A percentile compares a stretch with the other conserved stretches of the same genome.
These are phyloP conservation scores for Artemia sp. DNA, from an alignment of 2,888 invertebrate genomes.

Conservation along the genomic window DNA sequence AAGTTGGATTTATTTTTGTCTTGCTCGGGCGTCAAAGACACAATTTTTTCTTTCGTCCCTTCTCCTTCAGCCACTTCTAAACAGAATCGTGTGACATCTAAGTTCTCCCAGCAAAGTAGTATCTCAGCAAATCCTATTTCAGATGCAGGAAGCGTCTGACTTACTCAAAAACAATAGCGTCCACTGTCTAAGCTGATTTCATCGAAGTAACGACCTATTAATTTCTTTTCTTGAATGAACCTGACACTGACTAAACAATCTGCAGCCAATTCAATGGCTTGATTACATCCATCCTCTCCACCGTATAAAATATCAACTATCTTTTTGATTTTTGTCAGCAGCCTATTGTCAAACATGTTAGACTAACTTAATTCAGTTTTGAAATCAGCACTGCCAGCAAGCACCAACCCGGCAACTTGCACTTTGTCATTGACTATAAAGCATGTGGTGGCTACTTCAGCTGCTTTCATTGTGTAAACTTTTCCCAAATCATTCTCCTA, in stretches of 20 bases:
- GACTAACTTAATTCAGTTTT: slow-evolving; percentile 99
- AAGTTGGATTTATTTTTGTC: slow-evolving; percentile 99
- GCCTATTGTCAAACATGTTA: slow-evolving; percentile 97
- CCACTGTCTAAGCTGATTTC: slow-evolving; percentile 86
- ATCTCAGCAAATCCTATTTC: slow-evolving; percentile 97
- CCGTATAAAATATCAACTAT: slow-evolving; percentile 98
- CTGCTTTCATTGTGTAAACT: slow-evolving; percentile 86
- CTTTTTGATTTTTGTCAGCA: slow-evolving; percentile 96
- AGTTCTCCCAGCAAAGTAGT: slow-evolving; percentile 98
- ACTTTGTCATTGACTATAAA: slow-evolving; percentile 96
- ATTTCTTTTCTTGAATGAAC: slow-evolving; percentile 99
- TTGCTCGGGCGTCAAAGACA: slow-evolving; percentile 92
- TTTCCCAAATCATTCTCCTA: too few relatives aligned
- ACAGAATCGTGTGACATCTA: slow-evolving; percentile 92
- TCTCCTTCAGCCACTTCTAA: slow-evolving; percentile 62
- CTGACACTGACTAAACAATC: slow-evolving; percentile 98
- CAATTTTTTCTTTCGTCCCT: slow-evolving; percentile 60
- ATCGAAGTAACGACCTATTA: slow-evolving; percentile 55
- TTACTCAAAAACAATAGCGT: slow-evolving; percentile 97
- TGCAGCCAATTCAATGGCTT: slow-evolving; percentile 95
- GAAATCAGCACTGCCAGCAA: slow-evolving; percentile 98
- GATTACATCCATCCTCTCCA: slow-evolving; percentile 99
- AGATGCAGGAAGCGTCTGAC: slow-evolving; percentile 86
- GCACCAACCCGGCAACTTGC: slow-evolving; percentile 88
- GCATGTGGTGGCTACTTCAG: slow-evolving; percentile 85